Evolutionary conservation across 2,113 vertebrate species (phyloP).

Genomic region (Marmota flaviventris): DNA sequence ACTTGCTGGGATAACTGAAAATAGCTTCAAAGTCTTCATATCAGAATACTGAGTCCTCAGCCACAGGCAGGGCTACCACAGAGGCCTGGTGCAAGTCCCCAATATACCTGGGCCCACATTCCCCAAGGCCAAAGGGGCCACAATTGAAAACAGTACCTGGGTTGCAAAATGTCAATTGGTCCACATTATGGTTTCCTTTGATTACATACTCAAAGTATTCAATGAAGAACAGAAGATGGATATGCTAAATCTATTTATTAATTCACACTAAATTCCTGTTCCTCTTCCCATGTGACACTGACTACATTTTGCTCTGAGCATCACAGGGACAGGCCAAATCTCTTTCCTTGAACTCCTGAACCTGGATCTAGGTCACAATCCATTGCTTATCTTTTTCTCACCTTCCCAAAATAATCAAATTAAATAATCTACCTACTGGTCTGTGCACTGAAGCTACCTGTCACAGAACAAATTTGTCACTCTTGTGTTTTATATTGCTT

Average conservation of each 20-base stretch:
- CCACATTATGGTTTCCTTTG: neutral
- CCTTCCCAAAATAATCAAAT: neutral
- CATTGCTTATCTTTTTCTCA: neutral
- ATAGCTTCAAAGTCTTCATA: accelerated
- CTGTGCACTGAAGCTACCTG: neutral
- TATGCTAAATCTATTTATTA: neutral
- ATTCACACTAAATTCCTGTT: neutral
- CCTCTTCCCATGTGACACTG: neutral
- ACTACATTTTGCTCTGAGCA: neutral
- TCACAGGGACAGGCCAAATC: neutral
- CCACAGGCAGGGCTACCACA: neutral
- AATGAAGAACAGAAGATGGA: neutral
- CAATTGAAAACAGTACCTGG: neutral
- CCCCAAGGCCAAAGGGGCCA: neutral
- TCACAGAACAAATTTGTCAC: neutral
- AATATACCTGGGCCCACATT: too few relatives aligned
- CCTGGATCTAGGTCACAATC: neutral
- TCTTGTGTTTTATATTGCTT: neutral
- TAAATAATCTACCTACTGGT: neutral
- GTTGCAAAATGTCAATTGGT: neutral
- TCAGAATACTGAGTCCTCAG: neutral
- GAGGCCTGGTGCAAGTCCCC: neutral
- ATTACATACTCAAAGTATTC: neutral
- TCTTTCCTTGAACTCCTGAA: neutral
- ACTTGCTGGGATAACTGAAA: neutral